Conservation (phyloP, 2,888 invertebrate species). For the Elaeidobius kamerunicus region DNA sequence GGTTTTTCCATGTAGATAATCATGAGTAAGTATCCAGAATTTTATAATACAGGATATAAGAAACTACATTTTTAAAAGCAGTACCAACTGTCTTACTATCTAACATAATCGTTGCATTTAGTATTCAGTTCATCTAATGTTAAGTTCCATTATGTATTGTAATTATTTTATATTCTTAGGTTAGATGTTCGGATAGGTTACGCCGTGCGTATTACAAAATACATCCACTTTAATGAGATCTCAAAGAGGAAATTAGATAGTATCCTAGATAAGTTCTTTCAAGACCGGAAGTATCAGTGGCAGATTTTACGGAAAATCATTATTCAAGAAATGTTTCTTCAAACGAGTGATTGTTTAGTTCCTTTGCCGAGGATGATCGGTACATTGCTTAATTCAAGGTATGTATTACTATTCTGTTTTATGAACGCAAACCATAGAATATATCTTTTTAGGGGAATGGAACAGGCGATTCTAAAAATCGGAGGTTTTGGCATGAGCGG, state of each 20-base stretch:
- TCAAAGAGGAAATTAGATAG: conserved; percentile 41
- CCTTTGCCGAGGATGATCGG: conserved; percentile 12
- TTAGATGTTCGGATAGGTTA: conserved; percentile 46
- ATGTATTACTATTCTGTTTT: neutral
- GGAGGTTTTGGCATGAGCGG: conserved; percentile 68
- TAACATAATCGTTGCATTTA: too few species aligned
- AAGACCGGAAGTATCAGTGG: conserved; percentile 41
- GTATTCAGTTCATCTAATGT: neutral
- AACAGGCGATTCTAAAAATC: conserved; percentile 63
- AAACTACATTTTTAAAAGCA: too few species aligned
- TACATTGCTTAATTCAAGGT: conserved; percentile 54
- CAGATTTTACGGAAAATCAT: conserved; percentile 46
- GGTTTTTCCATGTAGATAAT: conserved; percentile 54
- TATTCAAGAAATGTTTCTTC: conserved; percentile 46
- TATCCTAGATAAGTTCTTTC: conserved; percentile 40
- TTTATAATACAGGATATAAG: too few species aligned
- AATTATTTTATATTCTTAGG: conserved; percentile 36
- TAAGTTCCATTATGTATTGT: neutral
- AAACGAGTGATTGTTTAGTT: conserved; percentile 23
- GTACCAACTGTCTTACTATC: too few species aligned
- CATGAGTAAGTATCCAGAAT: conserved; percentile 40
- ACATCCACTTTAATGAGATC: conserved; percentile 53
- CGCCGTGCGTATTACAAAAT: conserved; percentile 49
- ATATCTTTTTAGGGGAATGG: conserved; percentile 54
- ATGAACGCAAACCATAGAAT: neutral